These are phyloP conservation scores for Platycheirus rosarum DNA, from an alignment of 2,888 invertebrate species.

Conservation along the genomic window DNA sequence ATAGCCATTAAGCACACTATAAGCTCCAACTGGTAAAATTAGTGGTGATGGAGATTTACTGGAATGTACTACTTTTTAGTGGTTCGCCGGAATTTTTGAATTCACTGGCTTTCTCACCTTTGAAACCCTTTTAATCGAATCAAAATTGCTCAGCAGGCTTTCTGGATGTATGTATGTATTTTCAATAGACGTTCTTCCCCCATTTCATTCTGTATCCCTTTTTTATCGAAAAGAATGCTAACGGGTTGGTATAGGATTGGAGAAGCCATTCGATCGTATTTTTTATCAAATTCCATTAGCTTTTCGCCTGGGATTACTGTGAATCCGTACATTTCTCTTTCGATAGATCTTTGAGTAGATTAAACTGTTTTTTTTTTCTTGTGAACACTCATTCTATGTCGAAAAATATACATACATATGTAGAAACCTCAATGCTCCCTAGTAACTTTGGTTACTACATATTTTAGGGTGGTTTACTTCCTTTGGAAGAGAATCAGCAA, in stretches of 20 bases:
- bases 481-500: slow-evolving; percentile 9
- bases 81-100: slow-evolving; percentile 33
- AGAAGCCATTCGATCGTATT: slow-evolving; percentile 31
- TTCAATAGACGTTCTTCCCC: slow-evolving; percentile 13
- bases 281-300: slow-evolving; percentile 58
- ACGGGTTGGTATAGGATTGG: slow-evolving; percentile 18
- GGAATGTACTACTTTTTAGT: slow-evolving; percentile 5
- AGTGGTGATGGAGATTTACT: not conserved
- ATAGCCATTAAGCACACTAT: slow-evolving; percentile 7
- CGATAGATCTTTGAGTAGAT: slow-evolving; percentile 53
- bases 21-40: not conserved
- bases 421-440: too few relatives aligned
- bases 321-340: slow-evolving; percentile 39
- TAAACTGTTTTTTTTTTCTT: slow-evolving; percentile 31
- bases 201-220: not conserved
- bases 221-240: not conserved
- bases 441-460: too few relatives aligned
- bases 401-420: not conserved
- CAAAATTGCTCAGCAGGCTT: slow-evolving; percentile 36
- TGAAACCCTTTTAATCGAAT: slow-evolving; percentile 28
- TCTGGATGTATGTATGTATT: not conserved
- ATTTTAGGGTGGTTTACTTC: slow-evolving; percentile 23
- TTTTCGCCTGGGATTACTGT: slow-evolving; percentile 39
- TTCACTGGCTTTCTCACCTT: slow-evolving; percentile 42
- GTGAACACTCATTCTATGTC: not conserved